Conservation (phyloP, 2,113 vertebrate species). For the Rhinolophus ferrumequinum region DNA sequence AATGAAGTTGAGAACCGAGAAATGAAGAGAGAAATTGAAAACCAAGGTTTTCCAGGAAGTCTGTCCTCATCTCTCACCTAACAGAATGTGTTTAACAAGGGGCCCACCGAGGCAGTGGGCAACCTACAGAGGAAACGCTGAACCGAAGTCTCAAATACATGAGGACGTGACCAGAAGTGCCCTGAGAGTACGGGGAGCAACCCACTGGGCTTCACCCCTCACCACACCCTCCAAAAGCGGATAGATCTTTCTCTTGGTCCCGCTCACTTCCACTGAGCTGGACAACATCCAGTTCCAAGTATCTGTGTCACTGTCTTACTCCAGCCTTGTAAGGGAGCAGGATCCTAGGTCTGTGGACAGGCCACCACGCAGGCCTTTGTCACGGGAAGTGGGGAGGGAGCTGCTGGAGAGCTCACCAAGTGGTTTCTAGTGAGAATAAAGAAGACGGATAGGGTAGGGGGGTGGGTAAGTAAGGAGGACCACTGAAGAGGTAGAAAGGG, state of each 20-base stretch:
- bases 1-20: background rate
- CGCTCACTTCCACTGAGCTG: background rate
- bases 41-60: background rate
- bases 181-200: background rate
- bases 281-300: background rate
- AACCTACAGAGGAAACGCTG: background rate
- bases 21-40: background rate
- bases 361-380: background rate
- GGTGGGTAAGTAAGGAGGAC: no score
- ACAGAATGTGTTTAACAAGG: background rate
- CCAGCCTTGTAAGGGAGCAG: background rate
- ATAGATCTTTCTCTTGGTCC: background rate
- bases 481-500: background rate
- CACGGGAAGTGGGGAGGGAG: background rate
- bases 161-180: background rate
- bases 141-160: background rate
- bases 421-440: background rate
- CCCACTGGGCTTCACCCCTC: accelerated
- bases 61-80: background rate
- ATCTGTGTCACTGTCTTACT: accelerated
- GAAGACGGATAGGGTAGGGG: background rate
- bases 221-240: no score
- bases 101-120: background rate
- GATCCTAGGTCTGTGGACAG: background rate
- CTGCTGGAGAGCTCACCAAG: background rate